phyloP scores from a whole-genome alignment of 2,888 invertebrate genomes.

The Drosophila subquinaria region DNA sequence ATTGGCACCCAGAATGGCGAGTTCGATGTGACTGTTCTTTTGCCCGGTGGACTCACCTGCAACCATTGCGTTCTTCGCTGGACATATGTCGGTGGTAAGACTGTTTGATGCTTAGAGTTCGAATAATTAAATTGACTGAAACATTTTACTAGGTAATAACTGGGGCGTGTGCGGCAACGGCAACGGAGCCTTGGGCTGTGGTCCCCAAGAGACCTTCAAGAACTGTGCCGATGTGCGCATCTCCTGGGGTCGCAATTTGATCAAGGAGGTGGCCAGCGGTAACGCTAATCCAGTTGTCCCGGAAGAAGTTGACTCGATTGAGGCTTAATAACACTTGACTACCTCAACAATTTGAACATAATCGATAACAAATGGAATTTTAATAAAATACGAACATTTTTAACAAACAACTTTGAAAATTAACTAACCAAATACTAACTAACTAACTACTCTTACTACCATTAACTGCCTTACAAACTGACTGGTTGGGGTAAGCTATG shows the following conservation, averaged over 20 bases:
- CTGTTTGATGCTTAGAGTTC: not conserved
- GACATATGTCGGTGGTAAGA: constrained; percentile 86
- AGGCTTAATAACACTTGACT: not conserved
- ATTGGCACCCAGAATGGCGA: constrained; percentile 69
- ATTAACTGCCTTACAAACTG: too few species aligned
- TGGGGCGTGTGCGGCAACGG: constrained; percentile 86
- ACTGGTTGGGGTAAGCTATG: too few species aligned
- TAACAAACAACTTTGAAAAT: not conserved
- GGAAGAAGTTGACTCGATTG: constrained; percentile 11
- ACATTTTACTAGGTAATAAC: constrained; percentile 84
- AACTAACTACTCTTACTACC: too few species aligned
- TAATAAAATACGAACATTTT: constrained; percentile 17
- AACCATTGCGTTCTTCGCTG: constrained; percentile 87
- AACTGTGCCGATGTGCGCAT: constrained; percentile 86
- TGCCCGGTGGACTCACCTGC: constrained; percentile 86
- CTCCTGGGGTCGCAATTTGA: constrained; percentile 57
- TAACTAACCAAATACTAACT: too few species aligned
- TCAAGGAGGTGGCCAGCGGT: constrained; percentile 33
- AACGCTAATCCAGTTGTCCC: constrained; percentile 22
- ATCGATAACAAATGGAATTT: constrained; percentile 8
- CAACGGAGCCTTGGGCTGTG: constrained; percentile 85
- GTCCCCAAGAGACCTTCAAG: constrained; percentile 86
- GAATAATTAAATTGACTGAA: not conserved
- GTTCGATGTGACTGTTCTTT: constrained; percentile 75
- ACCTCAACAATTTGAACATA: constrained; percentile 1